Percentiles rank a stretch among this genome's conserved stretches.
Evolutionary conservation across 1,140 invertebrate genomes (phyloP).

Genomic region (Nilaparvata lugens): DNA sequence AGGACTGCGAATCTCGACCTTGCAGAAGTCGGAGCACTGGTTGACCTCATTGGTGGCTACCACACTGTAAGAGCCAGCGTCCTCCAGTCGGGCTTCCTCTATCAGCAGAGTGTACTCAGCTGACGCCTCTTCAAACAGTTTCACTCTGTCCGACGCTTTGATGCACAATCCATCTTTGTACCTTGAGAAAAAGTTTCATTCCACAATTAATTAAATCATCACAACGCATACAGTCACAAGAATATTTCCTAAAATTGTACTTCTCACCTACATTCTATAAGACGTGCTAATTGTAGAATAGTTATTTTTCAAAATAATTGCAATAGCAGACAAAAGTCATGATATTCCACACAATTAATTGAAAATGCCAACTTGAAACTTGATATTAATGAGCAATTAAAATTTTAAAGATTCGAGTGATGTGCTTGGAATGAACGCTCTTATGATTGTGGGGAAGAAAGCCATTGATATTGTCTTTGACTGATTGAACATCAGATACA

Average conservation of each 20-base stretch:
- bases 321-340: too few relatives aligned
- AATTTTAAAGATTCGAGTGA: too few relatives aligned
- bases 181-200: conserved; percentile 31
- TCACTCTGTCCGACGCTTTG: conserved; percentile 54
- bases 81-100: conserved; percentile 68
- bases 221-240: not conserved
- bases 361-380: conserved; percentile 1
- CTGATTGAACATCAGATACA: too few relatives aligned
- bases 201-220: conserved; percentile 6
- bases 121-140: conserved; percentile 54
- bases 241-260: not conserved
- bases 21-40: conserved; percentile 78
- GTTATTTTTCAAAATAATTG: too few relatives aligned
- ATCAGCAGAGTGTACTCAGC: conserved; percentile 68
- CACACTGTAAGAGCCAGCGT: conserved; percentile 88
- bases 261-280: too few relatives aligned
- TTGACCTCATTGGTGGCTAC: conserved; percentile 82
- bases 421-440: too few relatives aligned
- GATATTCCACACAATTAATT: too few relatives aligned
- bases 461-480: too few relatives aligned
- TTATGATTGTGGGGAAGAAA: too few relatives aligned
- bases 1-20: conserved; percentile 64
- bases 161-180: conserved; percentile 77
- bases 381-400: too few relatives aligned
- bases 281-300: too few relatives aligned